Percentiles rank a stretch among this genome's conserved stretches.
These are phyloP conservation scores for Eurosta solidaginis DNA, from an alignment of 1,140 invertebrate genomes.

Conservation along the genomic window DNA sequence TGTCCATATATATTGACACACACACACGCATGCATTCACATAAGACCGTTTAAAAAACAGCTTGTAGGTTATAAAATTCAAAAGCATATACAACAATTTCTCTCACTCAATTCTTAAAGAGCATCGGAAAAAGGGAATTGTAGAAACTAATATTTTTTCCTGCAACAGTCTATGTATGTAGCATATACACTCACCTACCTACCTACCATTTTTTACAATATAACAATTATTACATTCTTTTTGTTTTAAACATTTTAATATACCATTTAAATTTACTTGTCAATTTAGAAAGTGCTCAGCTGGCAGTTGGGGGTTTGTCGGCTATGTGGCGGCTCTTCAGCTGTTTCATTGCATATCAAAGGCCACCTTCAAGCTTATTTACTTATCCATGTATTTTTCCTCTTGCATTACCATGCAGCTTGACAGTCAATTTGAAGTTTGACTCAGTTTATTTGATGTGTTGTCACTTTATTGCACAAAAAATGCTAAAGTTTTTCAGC, in stretches of 20 bases:
- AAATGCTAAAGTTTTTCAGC: neutral
- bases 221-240: neutral
- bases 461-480: conserved; percentile 22
- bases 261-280: conserved; percentile 19
- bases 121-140: too few species aligned
- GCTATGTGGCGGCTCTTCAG: neutral
- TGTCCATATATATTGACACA: neutral
- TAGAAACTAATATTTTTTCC: too few species aligned
- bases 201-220: neutral
- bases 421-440: neutral
- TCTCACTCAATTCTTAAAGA: too few species aligned
- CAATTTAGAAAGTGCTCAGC: conserved; percentile 25
- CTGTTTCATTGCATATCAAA: neutral
- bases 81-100: too few species aligned
- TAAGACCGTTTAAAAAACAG: too few species aligned
- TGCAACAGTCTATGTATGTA: neutral
- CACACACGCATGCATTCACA: neutral
- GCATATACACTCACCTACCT: neutral
- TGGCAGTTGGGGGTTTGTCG: conserved; percentile 16
- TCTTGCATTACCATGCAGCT: neutral
- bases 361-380: neutral
- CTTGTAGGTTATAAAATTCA: too few species aligned
- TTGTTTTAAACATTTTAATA: conserved; percentile 17
- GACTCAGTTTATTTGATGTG: conserved; percentile 22
- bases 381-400: too few species aligned